phyloP scores from a whole-genome alignment of 1,140 invertebrate species.

The Venturia canescens region DNA sequence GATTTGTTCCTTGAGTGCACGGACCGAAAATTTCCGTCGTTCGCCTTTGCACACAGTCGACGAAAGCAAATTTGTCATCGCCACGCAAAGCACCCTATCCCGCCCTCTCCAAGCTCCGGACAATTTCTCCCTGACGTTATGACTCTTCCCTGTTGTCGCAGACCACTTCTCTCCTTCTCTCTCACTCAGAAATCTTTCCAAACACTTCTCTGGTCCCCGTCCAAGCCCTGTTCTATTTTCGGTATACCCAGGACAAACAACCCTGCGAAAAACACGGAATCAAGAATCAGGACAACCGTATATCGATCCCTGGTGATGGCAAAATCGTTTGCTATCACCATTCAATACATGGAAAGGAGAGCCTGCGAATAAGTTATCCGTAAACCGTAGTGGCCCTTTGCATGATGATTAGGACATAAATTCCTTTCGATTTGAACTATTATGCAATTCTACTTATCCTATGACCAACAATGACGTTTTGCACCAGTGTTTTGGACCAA shows the following conservation, averaged over 20 bases:
- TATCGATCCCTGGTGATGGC: neutral
- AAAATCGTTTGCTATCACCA: conserved; percentile 3
- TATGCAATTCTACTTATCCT: no score
- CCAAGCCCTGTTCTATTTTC: neutral
- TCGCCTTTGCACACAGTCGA: conserved; percentile 31
- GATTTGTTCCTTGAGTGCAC: conserved; percentile 32
- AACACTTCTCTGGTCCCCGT: conserved; percentile 1
- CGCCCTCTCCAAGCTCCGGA: conserved; percentile 20
- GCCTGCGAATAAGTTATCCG: no score
- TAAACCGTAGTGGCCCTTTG: neutral
- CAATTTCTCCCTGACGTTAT: conserved; percentile 19
- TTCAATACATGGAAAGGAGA: neutral
- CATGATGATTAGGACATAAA: no score
- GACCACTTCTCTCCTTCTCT: neutral
- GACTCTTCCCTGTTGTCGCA: neutral
- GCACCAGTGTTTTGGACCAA: no score
- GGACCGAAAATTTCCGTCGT: conserved; percentile 31
- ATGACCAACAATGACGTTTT: no score
- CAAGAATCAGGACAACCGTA: neutral
- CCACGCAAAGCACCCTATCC: conserved; percentile 32
- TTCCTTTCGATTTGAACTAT: no score
- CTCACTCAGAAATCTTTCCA: neutral
- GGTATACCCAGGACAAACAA: neutral
- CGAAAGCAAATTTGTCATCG: conserved; percentile 62
- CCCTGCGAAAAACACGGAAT: neutral